phyloP scores from a whole-genome alignment of 2,888 invertebrate genomes.

The Dinocampus coccinellae region DNA sequence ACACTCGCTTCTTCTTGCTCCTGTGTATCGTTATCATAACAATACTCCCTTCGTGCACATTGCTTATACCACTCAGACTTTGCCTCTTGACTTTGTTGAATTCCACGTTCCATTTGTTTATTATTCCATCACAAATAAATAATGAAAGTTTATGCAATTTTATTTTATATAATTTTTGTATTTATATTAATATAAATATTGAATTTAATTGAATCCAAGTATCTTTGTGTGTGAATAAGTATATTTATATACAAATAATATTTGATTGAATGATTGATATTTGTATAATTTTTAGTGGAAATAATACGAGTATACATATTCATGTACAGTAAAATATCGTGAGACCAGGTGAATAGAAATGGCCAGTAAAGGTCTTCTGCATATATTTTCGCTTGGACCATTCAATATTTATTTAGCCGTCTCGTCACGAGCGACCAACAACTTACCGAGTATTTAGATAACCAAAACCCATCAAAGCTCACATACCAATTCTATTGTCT shows the following conservation, averaged over 20 bases:
- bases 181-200: not conserved
- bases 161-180: not conserved
- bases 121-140: not conserved
- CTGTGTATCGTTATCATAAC: slow-evolving; percentile 54
- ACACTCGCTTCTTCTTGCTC: slow-evolving; percentile 47
- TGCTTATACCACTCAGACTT: slow-evolving; percentile 35
- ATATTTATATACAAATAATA: not conserved
- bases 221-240: too few species aligned
- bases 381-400: slow-evolving; percentile 49
- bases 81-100: slow-evolving; percentile 28
- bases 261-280: slow-evolving; percentile 37
- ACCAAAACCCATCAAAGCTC: slow-evolving; percentile 21
- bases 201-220: not conserved
- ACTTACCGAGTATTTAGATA: slow-evolving; percentile 31
- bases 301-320: slow-evolving; percentile 20
- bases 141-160: not conserved
- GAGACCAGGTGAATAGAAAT: not conserved
- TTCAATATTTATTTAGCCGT: slow-evolving; percentile 52
- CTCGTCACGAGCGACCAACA: slow-evolving; percentile 12
- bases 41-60: slow-evolving; percentile 44
- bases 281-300: slow-evolving; percentile 18
- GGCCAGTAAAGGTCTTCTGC: slow-evolving; percentile 30
- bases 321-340: slow-evolving; percentile 14
- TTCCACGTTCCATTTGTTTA: slow-evolving; percentile 1
- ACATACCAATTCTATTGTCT: slow-evolving; percentile 33